A percentile compares a stretch with the other conserved stretches of the same genome.
These are phyloP conservation scores for Drosophila yakuba DNA, from an alignment of 1,140 invertebrate species.

Conservation along the genomic window DNA sequence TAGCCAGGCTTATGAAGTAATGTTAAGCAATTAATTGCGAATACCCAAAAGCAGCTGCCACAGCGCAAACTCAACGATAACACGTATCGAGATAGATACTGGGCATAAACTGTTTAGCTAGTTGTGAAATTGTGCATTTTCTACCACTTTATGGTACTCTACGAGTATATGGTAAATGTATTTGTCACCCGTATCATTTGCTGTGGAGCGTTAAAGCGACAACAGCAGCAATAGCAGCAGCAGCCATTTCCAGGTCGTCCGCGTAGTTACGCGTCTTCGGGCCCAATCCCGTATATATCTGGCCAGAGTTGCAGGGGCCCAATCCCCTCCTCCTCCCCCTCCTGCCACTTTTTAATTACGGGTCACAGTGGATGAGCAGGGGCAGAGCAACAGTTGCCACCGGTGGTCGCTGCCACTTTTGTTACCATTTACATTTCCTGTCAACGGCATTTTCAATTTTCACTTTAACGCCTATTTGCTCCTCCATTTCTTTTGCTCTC, in stretches of 20 bases:
- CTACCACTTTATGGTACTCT: constrained; percentile 53
- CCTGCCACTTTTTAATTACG: constrained; percentile 61
- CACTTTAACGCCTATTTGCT: constrained; percentile 77
- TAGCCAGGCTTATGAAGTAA: constrained; percentile 68
- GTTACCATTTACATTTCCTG: constrained; percentile 67
- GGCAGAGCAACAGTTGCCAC: constrained; percentile 40
- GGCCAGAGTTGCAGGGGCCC: constrained; percentile 1
- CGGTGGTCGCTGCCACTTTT: constrained; percentile 36
- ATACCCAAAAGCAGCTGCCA: constrained; percentile 68
- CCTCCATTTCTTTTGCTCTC: constrained; percentile 52
- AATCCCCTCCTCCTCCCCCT: constrained; percentile 5
- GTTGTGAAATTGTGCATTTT: constrained; percentile 55
- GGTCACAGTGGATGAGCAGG: constrained; percentile 71
- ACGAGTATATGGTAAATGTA: constrained; percentile 45
- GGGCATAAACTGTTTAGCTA: constrained; percentile 16
- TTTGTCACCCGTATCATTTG: constrained; percentile 82
- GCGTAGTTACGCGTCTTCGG: constrained; percentile 63
- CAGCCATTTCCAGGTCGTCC: constrained; percentile 36
- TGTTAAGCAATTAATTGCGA: constrained; percentile 79
- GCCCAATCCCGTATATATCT: constrained; percentile 78
- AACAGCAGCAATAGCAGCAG: constrained; percentile 53
- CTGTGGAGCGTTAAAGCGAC: constrained; percentile 74
- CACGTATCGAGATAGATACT: constrained; percentile 6
- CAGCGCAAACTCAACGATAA: constrained; percentile 25
- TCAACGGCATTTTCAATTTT: constrained; percentile 69